Base-by-base conservation (phyloP, 2,888 invertebrate genomes). In the Cataglyphis altisquamis region DNA sequence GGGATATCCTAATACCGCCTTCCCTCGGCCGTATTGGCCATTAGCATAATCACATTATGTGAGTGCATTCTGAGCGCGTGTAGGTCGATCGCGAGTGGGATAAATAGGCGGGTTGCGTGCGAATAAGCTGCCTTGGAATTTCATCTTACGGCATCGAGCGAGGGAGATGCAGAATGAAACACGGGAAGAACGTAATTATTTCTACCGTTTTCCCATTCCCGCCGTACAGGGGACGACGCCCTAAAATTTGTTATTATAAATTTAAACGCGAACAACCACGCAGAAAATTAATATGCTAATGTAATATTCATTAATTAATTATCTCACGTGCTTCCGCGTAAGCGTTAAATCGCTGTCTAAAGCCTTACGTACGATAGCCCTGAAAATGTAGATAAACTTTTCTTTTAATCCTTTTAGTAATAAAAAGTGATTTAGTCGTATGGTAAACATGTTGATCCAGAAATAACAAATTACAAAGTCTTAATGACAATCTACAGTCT, bases 31-130 rank as follows among this genome's bases (percentile, higher is more conserved):
- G 55, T 70, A 52, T 48, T 21, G 64, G 21, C 77, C 84, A 93
- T 93, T 93, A 92, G 91, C 93, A 93, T 93, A 93, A 93, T 93
- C 92, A 90, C 88, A 91, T 93, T 91, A 91, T 84, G 90, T 86
- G 90, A 89, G 85, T 85, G 89, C 86, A 87, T 89, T 90, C 90
- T 85, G 83, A 63, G 82, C 86, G 88, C 87, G 90, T 89, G 90
- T 90, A 90, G 88, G 90, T 84, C 84, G 91, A 74, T 85, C 85
- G 84, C 85, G 89, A 91, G 91, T 90, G 88, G 89, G 90, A 91
- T 91, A 90, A 87, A 89, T 81, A 87, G 86, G 83, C 85, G 82
- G 83, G 55, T 63, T 70, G 62, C 81, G 55, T 85, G 87, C 87
- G 73, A 86, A 88, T 87, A 90, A 82, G 83, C 39, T 66, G 74